Percentiles rank a stretch among this genome's conserved stretches.
Evolutionary conservation across 2,888 invertebrate species (phyloP).

Genomic region (Cerceris ruficornis): DNA sequence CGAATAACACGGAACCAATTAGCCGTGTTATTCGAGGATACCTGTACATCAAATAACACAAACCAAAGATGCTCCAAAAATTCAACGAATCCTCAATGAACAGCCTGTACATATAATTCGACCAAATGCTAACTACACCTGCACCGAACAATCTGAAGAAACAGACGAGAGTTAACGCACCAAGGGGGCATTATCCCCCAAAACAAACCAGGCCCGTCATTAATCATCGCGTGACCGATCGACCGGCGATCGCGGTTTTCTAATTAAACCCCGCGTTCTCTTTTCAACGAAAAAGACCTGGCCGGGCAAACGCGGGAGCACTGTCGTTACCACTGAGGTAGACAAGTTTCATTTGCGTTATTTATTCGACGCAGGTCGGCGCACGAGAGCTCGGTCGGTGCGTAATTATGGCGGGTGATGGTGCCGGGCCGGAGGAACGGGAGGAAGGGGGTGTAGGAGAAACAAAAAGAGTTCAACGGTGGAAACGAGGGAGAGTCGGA

Average conservation of each 20-base stretch:
- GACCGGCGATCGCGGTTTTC: slow-evolving; percentile 42
- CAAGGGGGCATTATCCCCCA: not conserved
- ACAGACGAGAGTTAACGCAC: not conserved
- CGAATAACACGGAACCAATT: too few relatives aligned
- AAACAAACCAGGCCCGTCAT: slow-evolving; percentile 3
- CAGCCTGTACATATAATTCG: too few relatives aligned
- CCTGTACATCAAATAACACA: too few relatives aligned
- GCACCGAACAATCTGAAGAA: slow-evolving; percentile 9
- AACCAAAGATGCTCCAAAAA: too few relatives aligned
- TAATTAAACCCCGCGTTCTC: slow-evolving; percentile 46
- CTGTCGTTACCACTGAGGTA: slow-evolving; percentile 69
- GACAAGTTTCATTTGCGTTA: slow-evolving; percentile 79
- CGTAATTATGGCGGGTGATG: slow-evolving; percentile 67
- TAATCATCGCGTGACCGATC: slow-evolving; percentile 41
- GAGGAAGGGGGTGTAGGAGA: slow-evolving; percentile 51
- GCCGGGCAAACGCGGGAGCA: slow-evolving; percentile 65
- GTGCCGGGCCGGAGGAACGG: slow-evolving; percentile 38
- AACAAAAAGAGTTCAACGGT: slow-evolving; percentile 68
- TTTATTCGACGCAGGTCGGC: slow-evolving; percentile 69
- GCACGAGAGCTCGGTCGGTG: slow-evolving; percentile 47
- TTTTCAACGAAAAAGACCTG: slow-evolving; percentile 32
- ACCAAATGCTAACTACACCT: not conserved
- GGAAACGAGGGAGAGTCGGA: slow-evolving; percentile 67
- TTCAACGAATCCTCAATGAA: too few relatives aligned
- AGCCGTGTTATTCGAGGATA: too few relatives aligned